Evolutionary conservation across 2,888 invertebrate species (phyloP).

Genomic region (Ophion costatus): DNA sequence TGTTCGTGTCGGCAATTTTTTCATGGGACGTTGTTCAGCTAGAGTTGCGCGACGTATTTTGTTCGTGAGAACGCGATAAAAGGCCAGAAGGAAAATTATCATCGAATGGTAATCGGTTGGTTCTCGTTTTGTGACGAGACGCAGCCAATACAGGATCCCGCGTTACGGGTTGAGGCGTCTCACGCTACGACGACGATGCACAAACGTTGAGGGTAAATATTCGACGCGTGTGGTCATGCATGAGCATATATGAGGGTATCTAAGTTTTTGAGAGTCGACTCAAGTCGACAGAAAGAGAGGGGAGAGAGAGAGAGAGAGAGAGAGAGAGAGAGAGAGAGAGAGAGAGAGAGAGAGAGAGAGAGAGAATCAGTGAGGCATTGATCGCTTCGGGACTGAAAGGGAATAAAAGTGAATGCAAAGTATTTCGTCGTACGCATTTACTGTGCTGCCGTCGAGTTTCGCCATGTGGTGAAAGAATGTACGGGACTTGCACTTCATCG

Average conservation of each 20-base stretch:
- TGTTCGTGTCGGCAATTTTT: too few species aligned
- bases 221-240: conserved; percentile 58
- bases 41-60: conserved; percentile 10
- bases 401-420: conserved; percentile 54
- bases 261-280: conserved; percentile 50
- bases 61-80: conserved; percentile 6
- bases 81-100: conserved; percentile 25
- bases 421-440: conserved; percentile 38
- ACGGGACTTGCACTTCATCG: conserved; percentile 33
- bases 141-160: conserved; percentile 11
- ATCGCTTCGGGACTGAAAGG: conserved; percentile 18
- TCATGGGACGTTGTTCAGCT: conserved; percentile 2
- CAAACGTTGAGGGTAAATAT: conserved; percentile 43
- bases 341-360: not conserved
- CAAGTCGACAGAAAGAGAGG: conserved; percentile 15
- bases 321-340: too few species aligned
- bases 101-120: conserved; percentile 33
- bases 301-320: not conserved
- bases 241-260: conserved; percentile 33
- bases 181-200: conserved; percentile 46
- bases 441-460: conserved; percentile 23
- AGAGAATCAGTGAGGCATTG: not conserved
- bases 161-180: conserved; percentile 9
- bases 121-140: conserved; percentile 5
- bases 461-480: conserved; percentile 31